Conservation (phyloP, 2,888 invertebrate species). For the Drosophila birchii region DNA sequence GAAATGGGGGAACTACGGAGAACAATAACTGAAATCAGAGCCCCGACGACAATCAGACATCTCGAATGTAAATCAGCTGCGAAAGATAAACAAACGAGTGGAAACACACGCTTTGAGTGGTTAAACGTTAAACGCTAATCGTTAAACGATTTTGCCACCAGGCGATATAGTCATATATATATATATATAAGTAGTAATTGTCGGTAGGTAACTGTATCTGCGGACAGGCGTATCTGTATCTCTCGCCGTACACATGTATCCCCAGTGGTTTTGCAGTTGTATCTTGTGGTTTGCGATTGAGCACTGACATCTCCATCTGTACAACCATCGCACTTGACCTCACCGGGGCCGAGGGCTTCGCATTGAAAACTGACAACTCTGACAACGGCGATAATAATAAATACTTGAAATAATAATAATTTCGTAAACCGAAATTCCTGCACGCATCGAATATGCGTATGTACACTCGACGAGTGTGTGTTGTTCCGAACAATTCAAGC, state of each 20-base stretch:
- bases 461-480: slow-evolving; percentile 22
- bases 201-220: slow-evolving; percentile 57
- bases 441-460: slow-evolving; percentile 57
- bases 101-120: slow-evolving; percentile 63
- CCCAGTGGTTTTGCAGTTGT: slow-evolving; percentile 28
- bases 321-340: slow-evolving; percentile 68
- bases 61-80: slow-evolving; percentile 50
- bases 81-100: slow-evolving; percentile 73
- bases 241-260: slow-evolving; percentile 23
- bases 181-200: slow-evolving; percentile 40
- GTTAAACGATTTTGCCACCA: slow-evolving; percentile 70
- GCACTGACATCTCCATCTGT: slow-evolving; percentile 33
- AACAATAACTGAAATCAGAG: slow-evolving; percentile 30
- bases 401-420: slow-evolving; percentile 46
- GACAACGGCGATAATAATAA: slow-evolving; percentile 29
- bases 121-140: slow-evolving; percentile 53
- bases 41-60: slow-evolving; percentile 31
- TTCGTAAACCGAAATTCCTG: slow-evolving; percentile 64
- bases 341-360: slow-evolving; percentile 52
- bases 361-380: slow-evolving; percentile 45
- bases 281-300: slow-evolving; percentile 63
- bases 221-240: slow-evolving; percentile 34
- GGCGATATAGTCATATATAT: slow-evolving; percentile 38
- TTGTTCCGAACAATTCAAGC: slow-evolving; percentile 49
- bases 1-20: slow-evolving; percentile 9